Evolutionary conservation across 37 sponge, comb jelly and placozoan genomes (phyloP).

Genomic region (Oscarella lobularis): DNA sequence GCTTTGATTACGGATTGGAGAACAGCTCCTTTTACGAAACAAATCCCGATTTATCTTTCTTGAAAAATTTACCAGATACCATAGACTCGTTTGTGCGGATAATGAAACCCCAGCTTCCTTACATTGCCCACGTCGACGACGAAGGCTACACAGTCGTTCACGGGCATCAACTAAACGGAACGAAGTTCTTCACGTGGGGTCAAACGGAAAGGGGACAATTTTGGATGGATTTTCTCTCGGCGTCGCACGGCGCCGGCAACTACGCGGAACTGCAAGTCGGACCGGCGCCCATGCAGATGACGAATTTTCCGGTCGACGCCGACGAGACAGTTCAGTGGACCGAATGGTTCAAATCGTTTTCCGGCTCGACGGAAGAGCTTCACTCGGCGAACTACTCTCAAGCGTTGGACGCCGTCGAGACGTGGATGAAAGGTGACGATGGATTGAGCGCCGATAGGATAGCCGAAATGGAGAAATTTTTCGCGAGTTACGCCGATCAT

Average conservation of each 20-base stretch:
- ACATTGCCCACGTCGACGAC: neutral
- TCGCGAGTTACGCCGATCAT: neutral
- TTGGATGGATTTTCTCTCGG: neutral
- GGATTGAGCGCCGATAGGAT: neutral
- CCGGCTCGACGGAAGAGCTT: neutral
- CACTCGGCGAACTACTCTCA: neutral
- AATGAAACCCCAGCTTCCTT: neutral
- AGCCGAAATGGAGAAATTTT: neutral
- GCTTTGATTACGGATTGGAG: neutral
- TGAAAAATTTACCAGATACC: neutral
- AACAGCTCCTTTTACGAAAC: neutral
- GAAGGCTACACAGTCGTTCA: neutral
- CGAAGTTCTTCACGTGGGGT: constrained; percentile 1
- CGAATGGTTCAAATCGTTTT: neutral
- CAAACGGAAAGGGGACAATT: neutral
- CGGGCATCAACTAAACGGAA: neutral
- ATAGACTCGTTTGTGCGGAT: neutral
- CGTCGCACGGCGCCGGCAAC: neutral
- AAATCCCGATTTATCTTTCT: neutral
- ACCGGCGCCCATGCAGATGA: neutral
- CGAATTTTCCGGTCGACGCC: neutral
- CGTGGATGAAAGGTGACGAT: neutral
- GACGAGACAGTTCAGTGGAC: neutral
- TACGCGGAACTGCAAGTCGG: neutral
- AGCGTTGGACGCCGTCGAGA: neutral